These are phyloP conservation scores for Phalacrocorax brasilianus DNA, from an alignment of 2,113 vertebrate species.

Conservation along the genomic window DNA sequence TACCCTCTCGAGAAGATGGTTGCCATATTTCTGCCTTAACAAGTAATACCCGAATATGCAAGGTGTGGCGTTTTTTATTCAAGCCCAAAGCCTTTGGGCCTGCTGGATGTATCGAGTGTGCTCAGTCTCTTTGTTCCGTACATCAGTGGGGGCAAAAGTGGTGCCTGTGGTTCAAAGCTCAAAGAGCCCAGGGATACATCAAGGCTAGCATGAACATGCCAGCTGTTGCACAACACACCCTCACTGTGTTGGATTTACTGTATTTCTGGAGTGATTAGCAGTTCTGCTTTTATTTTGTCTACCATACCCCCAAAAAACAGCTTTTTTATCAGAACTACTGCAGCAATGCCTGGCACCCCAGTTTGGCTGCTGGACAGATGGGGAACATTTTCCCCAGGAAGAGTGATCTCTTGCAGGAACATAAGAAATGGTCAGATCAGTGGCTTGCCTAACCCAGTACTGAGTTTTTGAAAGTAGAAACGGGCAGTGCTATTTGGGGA, in stretches of 20 bases:
- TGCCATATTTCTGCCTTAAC: neutral
- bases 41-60: neutral
- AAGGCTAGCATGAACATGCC: accelerated
- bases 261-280: neutral
- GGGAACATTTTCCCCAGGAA: neutral
- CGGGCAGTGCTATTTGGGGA: neutral
- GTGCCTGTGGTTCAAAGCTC: neutral
- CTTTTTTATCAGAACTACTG: neutral
- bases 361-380: accelerated
- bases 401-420: neutral
- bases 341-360: neutral
- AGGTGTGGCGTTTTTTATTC: neutral
- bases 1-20: neutral
- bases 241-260: neutral
- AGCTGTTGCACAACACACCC: neutral
- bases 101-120: accelerated
- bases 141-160: neutral
- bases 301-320: neutral
- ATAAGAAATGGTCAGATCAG: neutral
- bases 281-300: neutral
- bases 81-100: neutral
- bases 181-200: neutral
- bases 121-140: neutral
- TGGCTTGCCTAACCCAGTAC: neutral
- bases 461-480: neutral